These are phyloP conservation scores for Dendrolimus houi DNA, from an alignment of 2,888 invertebrate genomes.

Conservation along the genomic window DNA sequence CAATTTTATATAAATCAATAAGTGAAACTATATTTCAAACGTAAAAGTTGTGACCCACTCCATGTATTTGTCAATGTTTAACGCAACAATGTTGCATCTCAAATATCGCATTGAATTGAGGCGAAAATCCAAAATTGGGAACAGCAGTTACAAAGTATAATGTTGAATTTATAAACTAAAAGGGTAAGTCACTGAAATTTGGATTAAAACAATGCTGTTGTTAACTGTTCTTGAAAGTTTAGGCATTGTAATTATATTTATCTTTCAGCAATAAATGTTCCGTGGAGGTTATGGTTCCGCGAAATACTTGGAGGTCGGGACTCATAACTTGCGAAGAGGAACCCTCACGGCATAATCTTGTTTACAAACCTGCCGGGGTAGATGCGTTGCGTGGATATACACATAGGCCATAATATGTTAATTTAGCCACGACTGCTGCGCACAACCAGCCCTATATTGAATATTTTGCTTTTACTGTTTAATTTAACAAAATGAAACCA, in stretches of 20 bases:
- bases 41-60: too few species aligned
- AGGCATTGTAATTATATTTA: slow-evolving; percentile 7
- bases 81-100: too few species aligned
- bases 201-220: neutral
- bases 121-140: too few species aligned
- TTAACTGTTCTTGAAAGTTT: slow-evolving; percentile 1
- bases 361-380: slow-evolving; percentile 35
- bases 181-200: neutral
- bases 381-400: slow-evolving; percentile 21
- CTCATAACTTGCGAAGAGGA: slow-evolving; percentile 31
- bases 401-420: slow-evolving; percentile 50
- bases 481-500: slow-evolving; percentile 43
- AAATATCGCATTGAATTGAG: too few species aligned
- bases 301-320: slow-evolving; percentile 15
- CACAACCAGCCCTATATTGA: slow-evolving; percentile 43
- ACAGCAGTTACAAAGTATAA: neutral
- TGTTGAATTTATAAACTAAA: neutral
- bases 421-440: slow-evolving; percentile 40
- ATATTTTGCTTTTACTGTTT: slow-evolving; percentile 51
- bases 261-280: slow-evolving; percentile 17
- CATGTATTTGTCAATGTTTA: too few species aligned
- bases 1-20: too few species aligned
- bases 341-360: slow-evolving; percentile 39
- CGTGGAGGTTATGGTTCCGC: slow-evolving; percentile 16
- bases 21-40: too few species aligned